These are phyloP conservation scores for Geopemphigus sp. DNA, from an alignment of 1,140 invertebrate genomes.

Conservation along the genomic window DNA sequence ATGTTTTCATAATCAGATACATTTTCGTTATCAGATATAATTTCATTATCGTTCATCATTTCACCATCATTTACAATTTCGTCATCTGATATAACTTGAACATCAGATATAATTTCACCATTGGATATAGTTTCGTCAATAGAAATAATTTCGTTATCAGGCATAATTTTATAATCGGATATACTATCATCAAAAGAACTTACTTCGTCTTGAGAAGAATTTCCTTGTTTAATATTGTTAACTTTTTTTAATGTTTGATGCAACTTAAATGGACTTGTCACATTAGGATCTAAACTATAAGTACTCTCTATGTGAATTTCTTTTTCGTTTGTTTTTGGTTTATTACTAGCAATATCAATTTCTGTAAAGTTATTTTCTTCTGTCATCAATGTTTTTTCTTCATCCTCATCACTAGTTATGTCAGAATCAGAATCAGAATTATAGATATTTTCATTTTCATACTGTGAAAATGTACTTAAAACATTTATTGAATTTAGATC, in stretches of 20 bases:
- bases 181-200: too few relatives aligned
- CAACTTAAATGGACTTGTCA: neutral
- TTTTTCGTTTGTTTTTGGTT: neutral
- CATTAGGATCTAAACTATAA: neutral
- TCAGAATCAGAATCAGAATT: neutral
- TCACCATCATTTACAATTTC: neutral
- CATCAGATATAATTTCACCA: neutral
- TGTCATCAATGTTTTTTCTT: too few relatives aligned
- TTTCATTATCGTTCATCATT: neutral
- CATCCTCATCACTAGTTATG: neutral
- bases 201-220: neutral
- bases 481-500: too few relatives aligned
- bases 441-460: too few relatives aligned
- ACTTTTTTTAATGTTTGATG: neutral
- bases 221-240: neutral
- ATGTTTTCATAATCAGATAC: neutral
- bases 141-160: neutral
- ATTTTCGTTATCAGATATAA: neutral
- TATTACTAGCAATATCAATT: too few relatives aligned
- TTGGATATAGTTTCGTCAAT: neutral
- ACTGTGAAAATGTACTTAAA: too few relatives aligned
- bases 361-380: too few relatives aligned
- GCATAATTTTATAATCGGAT: too few relatives aligned
- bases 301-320: neutral
- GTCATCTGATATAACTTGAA: neutral